A percentile compares a stretch with the other conserved stretches of the same genome.
Evolutionary conservation across 1,140 invertebrate genomes (phyloP).

Genomic region (Maniola jurtina): DNA sequence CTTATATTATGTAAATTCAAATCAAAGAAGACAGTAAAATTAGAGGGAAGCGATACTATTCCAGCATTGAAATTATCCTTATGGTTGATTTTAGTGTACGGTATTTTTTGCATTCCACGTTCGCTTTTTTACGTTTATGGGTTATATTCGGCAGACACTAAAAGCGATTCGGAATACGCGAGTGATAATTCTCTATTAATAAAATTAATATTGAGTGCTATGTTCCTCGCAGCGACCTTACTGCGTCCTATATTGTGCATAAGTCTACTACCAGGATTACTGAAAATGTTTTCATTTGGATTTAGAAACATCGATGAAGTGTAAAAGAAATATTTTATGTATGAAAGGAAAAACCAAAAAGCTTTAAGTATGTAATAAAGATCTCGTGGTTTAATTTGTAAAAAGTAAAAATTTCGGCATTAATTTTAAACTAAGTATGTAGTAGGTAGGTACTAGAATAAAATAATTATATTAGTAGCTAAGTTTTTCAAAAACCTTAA

Average conservation of each 20-base stretch:
- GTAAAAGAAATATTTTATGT: constrained; percentile 17
- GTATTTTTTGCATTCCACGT: constrained; percentile 59
- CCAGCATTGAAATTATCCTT: constrained; percentile 65
- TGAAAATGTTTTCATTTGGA: constrained; percentile 51
- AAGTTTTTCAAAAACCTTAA: too few species aligned
- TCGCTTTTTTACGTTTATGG: constrained; percentile 54
- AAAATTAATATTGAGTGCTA: constrained; percentile 54
- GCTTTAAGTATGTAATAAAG: neutral
- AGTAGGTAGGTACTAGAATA: neutral
- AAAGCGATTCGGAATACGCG: constrained; percentile 38
- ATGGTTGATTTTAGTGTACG: constrained; percentile 60
- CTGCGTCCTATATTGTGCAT: constrained; percentile 62
- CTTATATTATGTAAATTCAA: constrained; percentile 59
- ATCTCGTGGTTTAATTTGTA: neutral
- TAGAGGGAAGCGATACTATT: constrained; percentile 49
- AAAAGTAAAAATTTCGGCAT: neutral
- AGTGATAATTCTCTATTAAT: constrained; percentile 40
- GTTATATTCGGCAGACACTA: constrained; percentile 41
- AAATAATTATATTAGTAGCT: neutral
- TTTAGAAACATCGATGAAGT: constrained; percentile 37
- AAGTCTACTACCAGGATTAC: constrained; percentile 49
- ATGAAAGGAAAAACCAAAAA: neutral
- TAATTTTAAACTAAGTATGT: neutral
- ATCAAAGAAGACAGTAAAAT: constrained; percentile 39
- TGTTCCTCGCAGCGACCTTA: constrained; percentile 51